Evolutionary conservation across 2,797 vertebrate species (phyloP), one percentile per base, ranked within the genome.

Genomic region (Trachurus trachurus): DNA sequence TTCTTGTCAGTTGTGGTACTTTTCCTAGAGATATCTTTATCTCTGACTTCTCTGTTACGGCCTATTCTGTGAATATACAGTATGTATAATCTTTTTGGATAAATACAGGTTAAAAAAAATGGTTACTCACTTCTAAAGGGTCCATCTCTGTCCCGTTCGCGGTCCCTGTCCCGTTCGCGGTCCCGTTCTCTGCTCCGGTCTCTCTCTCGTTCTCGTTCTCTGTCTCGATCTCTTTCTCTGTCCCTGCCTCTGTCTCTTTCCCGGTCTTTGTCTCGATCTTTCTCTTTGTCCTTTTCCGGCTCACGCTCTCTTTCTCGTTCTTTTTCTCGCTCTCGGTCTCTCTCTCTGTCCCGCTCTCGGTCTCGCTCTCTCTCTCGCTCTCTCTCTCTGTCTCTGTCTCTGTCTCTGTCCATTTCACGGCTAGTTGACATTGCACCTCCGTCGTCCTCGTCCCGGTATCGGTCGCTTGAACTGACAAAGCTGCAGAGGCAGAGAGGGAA

Each of bases 381-480:
- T 2, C 90, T 6, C 7, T 19, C 93, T 2, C 90, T 5, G 26
- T 26, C 87, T 12, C 78, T 44, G 0, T 3, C 90, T 69, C 82
- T n/a, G 16, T 96, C 95, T 49, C 92, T 60, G 4, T 95, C 94
- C 66, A 87, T 45, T 2, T 93, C 93, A 0, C 87, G 87, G 56
- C 42, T 81, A 12, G 90, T 42, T 1, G 88, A 68, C 72, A 85
- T 69, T 57, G 84, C 42, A 0, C 94, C 91, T 0, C 82, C 74
- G 0, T 91, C 91, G 0, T 95, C 94, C 0, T 96, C 95, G 0
- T 97, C 97, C 47, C 96, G 93, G 75, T 96, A 92, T 16, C 96
- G 92, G 42, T 97, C 96, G 0, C 95, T 96, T 31, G 97, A 94
- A 57, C 94, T 96, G 66, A 98, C 96, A 13, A 98, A 98, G 87